Base-by-base conservation (phyloP, 2,113 vertebrate species). In the Nyctibius bracteatus region DNA sequence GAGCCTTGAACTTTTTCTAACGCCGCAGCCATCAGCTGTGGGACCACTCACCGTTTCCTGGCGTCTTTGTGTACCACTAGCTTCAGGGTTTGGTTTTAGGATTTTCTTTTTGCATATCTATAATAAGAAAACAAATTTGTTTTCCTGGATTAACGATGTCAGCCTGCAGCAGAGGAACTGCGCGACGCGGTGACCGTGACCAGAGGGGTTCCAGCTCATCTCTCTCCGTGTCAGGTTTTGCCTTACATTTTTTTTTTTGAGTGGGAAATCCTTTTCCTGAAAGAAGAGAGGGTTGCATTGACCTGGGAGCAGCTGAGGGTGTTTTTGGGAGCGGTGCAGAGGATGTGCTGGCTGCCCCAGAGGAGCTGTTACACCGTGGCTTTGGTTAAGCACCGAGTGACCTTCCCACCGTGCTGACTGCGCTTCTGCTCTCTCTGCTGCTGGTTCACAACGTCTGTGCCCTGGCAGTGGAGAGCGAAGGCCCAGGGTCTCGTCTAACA, bases 151-250 rank as follows among this genome's bases (percentile, higher is more conserved):
- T 44, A 24, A 30, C 1, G 6, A 15, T 3, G 1, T 22, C 31
- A 31, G 66, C 25, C 49, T 65, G 37, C 70, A 59, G 58, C 67
- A 24, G 35, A 35, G 94, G 63, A 83, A 6, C 4, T 33, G 35
- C 16, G 77, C 4, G 6, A 12, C 19, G 2, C 2, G 0, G 35
- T 52, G 57, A 18, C 37, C 2, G 2, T 28, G 68, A 55, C 43
- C 55, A 6, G 65, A 47, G 41, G 57, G 39, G 8, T 11, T 80
- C 55, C 72, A 16, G 39, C 21, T 54, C 37, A 8, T 57, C 37
- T 22, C 43, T 10, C 20, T 51, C 47, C 2, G 0, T 16, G 55
- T 30, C 9, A 4, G 35, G 15, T 18, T 39, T 78, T 51, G 21
- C 16, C 17, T 77, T 22, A 1, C 3, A 4, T 35, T 30, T 55